phyloP scores from a whole-genome alignment of 2,113 vertebrate species.

The Columbina picui region DNA sequence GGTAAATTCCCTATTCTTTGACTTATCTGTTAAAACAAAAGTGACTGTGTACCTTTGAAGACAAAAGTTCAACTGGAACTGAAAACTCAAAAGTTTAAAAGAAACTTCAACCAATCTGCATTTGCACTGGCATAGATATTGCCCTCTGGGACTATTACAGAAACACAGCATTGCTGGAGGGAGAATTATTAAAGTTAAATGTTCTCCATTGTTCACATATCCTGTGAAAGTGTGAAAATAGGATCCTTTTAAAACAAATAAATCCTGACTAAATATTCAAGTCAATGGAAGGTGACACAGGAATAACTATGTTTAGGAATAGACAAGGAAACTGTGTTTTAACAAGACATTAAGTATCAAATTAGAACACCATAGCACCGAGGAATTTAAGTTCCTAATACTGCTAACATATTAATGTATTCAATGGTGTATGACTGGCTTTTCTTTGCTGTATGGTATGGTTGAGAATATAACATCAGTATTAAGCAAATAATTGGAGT shows the following conservation, averaged over 20 bases:
- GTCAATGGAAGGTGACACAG: background rate
- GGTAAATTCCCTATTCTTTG: background rate
- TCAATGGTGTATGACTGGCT: background rate
- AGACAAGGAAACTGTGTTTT: background rate
- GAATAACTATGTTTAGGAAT: background rate
- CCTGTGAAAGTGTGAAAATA: background rate
- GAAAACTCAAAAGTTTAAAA: constrained; percentile 17
- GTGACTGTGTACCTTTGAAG: background rate
- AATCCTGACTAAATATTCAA: rapidly evolving
- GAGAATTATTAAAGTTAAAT: background rate
- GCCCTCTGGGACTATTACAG: background rate
- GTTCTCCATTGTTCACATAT: background rate
- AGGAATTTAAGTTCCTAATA: background rate
- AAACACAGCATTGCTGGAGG: background rate
- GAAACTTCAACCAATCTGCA: constrained; percentile 10
- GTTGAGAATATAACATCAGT: background rate
- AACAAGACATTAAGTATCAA: background rate
- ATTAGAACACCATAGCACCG: background rate
- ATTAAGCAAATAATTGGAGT: background rate
- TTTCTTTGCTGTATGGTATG: background rate
- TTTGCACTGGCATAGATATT: constrained; percentile 8
- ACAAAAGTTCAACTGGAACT: background rate
- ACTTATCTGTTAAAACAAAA: background rate
- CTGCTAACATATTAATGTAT: background rate
- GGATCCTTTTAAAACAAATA: background rate